A percentile compares a stretch with the other conserved stretches of the same genome.
phyloP scores from a whole-genome alignment of 2,113 vertebrate species.

The Morone saxatilis region DNA sequence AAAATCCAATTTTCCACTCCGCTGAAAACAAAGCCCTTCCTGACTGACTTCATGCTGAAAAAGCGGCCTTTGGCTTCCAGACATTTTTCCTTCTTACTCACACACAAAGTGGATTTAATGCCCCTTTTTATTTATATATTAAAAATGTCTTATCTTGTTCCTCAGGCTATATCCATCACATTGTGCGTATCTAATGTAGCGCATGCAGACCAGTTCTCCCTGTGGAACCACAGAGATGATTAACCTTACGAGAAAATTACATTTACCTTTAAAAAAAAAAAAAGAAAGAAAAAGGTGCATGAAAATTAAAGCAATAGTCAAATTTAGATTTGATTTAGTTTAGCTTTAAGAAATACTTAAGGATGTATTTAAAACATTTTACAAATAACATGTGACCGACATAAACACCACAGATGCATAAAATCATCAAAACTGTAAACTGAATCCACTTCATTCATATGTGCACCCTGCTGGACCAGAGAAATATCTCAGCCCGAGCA shows the following conservation, averaged over 20 bases:
- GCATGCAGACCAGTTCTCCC: neutral
- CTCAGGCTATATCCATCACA: constrained; percentile 24
- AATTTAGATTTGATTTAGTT: constrained; percentile 2
- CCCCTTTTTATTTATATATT: constrained; percentile 24
- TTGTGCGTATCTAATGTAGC: constrained; percentile 20
- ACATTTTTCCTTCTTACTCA: constrained; percentile 29
- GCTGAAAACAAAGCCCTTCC: constrained; percentile 66
- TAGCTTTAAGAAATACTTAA: neutral
- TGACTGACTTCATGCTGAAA: constrained; percentile 53
- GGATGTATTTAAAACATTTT: neutral
- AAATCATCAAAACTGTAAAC: neutral
- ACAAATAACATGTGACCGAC: neutral
- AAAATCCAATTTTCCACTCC: constrained; percentile 79
- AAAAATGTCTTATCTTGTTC: constrained; percentile 20
- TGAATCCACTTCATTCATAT: neutral
- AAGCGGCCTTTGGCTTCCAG: constrained; percentile 9
- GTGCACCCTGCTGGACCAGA: constrained; percentile 4
- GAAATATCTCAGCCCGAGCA: neutral
- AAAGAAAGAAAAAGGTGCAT: neutral
- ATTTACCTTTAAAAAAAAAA: neutral
- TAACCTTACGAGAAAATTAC: constrained; percentile 10
- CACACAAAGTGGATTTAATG: constrained; percentile 42
- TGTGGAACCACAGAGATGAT: neutral
- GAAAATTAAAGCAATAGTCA: neutral
- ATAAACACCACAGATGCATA: neutral